phyloP scores from a whole-genome alignment of 1,140 invertebrate genomes.

The Meloidogyne exigua region DNA sequence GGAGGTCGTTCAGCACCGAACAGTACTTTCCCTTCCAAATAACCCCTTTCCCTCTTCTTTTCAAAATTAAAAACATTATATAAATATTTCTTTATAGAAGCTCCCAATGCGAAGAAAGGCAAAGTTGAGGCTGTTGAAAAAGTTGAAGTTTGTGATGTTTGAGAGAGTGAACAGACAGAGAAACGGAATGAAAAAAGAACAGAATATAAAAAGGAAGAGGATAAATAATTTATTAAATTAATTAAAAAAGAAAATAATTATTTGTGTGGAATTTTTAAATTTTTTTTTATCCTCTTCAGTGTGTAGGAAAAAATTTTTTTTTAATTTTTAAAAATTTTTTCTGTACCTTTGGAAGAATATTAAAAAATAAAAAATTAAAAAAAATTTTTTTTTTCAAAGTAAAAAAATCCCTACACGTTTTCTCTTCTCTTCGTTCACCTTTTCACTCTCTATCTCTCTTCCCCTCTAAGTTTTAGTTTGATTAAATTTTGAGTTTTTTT shows the following conservation, averaged over 20 bases:
- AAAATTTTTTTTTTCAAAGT: neutral
- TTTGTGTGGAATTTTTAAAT: neutral
- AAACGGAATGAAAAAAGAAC: neutral
- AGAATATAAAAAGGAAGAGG: neutral
- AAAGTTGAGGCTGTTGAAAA: neutral
- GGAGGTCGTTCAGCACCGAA: too few species aligned
- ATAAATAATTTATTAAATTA: neutral
- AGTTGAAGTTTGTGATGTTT: neutral
- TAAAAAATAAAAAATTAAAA: too few species aligned
- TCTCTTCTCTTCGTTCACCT: neutral
- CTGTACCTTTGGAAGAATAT: too few species aligned
- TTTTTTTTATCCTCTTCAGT: neutral
- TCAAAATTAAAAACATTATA: neutral
- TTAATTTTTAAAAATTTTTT: neutral
- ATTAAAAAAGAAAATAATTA: neutral
- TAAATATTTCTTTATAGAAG: neutral
- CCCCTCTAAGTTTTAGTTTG: neutral
- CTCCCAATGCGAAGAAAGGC: neutral
- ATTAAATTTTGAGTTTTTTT: conserved; percentile 2
- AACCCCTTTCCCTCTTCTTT: too few species aligned
- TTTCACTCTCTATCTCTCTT: neutral
- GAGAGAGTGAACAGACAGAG: neutral
- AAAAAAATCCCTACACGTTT: neutral
- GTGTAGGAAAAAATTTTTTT: neutral
- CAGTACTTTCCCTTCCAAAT: too few species aligned